Evolutionary conservation across 2,888 invertebrate genomes (phyloP).

Genomic region (Herminia tarsipennalis): DNA sequence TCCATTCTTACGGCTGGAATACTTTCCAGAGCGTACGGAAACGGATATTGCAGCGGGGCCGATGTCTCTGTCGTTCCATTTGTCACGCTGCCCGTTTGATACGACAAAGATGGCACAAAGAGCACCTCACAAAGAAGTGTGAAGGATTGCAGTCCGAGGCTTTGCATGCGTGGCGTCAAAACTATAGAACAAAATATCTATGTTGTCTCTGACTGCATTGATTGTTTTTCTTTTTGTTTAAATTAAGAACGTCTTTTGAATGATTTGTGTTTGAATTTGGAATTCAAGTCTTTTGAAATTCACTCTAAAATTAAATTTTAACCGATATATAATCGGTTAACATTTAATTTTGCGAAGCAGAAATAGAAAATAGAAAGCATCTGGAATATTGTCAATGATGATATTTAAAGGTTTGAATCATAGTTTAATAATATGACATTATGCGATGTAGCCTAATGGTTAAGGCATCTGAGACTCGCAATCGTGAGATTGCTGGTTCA

Average conservation of each 20-base stretch:
- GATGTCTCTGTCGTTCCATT: constrained; percentile 70
- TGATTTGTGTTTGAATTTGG: neutral
- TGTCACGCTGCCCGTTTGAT: constrained; percentile 57
- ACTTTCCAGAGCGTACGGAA: constrained; percentile 58
- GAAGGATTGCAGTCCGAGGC: constrained; percentile 42
- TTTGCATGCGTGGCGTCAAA: constrained; percentile 17
- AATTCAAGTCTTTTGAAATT: neutral
- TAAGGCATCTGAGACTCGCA: no score
- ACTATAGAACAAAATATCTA: neutral
- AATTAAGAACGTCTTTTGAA: neutral
- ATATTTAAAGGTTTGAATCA: no score
- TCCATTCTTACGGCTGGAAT: constrained; percentile 39
- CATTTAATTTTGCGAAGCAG: no score
- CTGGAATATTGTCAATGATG: no score
- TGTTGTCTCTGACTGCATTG: constrained; percentile 2
- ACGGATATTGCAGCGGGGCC: constrained; percentile 70
- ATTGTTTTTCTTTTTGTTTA: neutral
- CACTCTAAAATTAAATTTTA: no score
- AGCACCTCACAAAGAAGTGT: constrained; percentile 47
- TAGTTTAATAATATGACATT: no score
- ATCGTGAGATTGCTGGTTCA: no score
- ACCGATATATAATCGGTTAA: no score
- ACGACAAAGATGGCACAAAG: constrained; percentile 48
- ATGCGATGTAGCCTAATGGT: no score
- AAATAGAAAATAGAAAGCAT: no score